Evolutionary conservation across 1,140 invertebrate species (phyloP), one percentile per base, ranked within the genome.

Genomic region (Bombus cullumanus): DNA sequence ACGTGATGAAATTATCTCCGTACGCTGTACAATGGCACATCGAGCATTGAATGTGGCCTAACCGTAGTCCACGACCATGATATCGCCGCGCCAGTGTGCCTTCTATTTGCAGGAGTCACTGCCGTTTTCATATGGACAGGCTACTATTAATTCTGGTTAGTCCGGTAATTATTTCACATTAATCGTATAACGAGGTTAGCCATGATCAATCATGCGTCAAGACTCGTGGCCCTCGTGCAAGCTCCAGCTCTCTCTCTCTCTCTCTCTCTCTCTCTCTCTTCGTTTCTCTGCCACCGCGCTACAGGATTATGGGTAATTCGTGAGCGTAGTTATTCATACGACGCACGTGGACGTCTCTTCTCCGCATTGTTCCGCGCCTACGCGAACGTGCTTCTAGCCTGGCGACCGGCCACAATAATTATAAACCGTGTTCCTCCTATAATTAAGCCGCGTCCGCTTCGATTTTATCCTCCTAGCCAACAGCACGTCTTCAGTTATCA

Each of bases 81-180:
- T 75, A 53, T 77, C 75, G 28, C 28, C 28, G 28, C 37, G 41
- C n/a, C 47, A n/a, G 28, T n/a, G 73, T 28, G 6, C 37, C 78
- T 80, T 41, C 83, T 73, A 64, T 80, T 59, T n/a, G 64, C 62
- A 64, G 74, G 86, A 89, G 86, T 85, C 86, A 64, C 71, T 72
- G 76, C 79, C 83, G 68, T 85, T 89, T 88, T 89, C 86, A 53
- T 69, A 68, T 78, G 74, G 84, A 69, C 84, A 59, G 64, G n/a
- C 39, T 18, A 10, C 66, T 80, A 89, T 89, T 91, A 91, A 91
- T 91, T 86, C 88, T 69, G 81, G 69, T 89, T 89, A 91, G 83
- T 47, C 62, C 77, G 78, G 77, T 86, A 88, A 90, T 91, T 90
- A 90, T 91, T 90, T 86, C 86, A 39, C 83, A 91, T 91, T 91